phyloP scores from a whole-genome alignment of 2,113 vertebrate genomes.

The Bubo blakistoni region DNA sequence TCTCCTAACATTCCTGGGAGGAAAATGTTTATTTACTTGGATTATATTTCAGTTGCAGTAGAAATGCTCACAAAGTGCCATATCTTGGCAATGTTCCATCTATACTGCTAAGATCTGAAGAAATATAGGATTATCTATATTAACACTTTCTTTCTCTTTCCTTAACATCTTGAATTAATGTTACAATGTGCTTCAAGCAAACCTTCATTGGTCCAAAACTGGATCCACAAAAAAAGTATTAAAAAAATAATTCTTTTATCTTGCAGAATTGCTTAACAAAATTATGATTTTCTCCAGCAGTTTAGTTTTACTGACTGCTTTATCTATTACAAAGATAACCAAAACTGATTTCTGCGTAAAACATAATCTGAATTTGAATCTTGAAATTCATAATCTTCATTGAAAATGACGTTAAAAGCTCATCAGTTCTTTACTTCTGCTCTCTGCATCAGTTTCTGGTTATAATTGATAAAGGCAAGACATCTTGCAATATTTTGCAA shows the following conservation, averaged over 20 bases:
- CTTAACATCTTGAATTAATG: neutral
- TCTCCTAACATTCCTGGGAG: neutral
- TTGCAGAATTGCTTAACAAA: neutral
- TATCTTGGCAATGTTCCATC: neutral
- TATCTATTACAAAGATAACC: neutral
- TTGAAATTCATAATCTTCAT: neutral
- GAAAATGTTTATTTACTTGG: neutral
- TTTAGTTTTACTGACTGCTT: neutral
- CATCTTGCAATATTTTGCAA: neutral
- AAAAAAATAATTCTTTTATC: neutral
- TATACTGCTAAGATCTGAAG: neutral
- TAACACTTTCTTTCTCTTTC: neutral
- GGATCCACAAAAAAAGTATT: neutral
- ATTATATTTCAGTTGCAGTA: neutral
- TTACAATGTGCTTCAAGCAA: neutral
- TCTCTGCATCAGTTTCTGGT: neutral
- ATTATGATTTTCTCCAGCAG: neutral
- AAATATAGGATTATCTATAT: neutral
- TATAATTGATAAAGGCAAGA: neutral
- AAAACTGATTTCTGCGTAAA: neutral
- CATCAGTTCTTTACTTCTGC: neutral
- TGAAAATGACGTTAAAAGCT: neutral
- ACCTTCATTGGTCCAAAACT: neutral
- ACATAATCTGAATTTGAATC: neutral
- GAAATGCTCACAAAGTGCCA: neutral